A percentile compares a stretch with the other conserved stretches of the same genome.
Evolutionary conservation across 2,113 vertebrate genomes (phyloP).

Genomic region (Leptocoma aspasia): DNA sequence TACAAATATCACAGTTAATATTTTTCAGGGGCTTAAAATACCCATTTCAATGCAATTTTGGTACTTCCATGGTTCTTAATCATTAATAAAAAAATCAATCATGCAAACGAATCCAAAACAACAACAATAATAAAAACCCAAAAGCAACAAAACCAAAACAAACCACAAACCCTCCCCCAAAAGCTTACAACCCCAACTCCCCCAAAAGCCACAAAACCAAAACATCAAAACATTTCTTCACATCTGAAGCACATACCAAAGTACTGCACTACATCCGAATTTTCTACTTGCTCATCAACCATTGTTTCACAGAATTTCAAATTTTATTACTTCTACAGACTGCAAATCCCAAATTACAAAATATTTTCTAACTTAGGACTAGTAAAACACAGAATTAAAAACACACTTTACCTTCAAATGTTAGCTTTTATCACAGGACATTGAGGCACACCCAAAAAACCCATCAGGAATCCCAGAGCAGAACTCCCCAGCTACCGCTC

Average conservation of each 20-base stretch:
- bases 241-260: background rate
- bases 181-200: background rate
- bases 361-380: background rate
- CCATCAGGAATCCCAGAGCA: background rate
- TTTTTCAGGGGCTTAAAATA: background rate
- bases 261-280: background rate
- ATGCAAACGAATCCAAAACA: background rate
- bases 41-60: background rate
- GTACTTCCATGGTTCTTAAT: background rate
- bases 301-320: background rate
- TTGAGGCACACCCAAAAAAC: background rate
- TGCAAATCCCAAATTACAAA: background rate
- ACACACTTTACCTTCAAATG: background rate
- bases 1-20: background rate
- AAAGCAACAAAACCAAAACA: background rate
- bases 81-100: background rate
- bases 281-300: background rate
- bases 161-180: background rate
- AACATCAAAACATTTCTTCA: background rate
- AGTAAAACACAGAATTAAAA: background rate
- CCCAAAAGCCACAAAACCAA: background rate
- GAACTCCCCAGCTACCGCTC: background rate
- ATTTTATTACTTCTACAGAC: background rate
- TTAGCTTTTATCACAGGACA: background rate
- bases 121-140: background rate